Evolutionary conservation across 1,140 invertebrate genomes (phyloP), one percentile per base, ranked within the genome.

Genomic region (Marisa cornuarietis): DNA sequence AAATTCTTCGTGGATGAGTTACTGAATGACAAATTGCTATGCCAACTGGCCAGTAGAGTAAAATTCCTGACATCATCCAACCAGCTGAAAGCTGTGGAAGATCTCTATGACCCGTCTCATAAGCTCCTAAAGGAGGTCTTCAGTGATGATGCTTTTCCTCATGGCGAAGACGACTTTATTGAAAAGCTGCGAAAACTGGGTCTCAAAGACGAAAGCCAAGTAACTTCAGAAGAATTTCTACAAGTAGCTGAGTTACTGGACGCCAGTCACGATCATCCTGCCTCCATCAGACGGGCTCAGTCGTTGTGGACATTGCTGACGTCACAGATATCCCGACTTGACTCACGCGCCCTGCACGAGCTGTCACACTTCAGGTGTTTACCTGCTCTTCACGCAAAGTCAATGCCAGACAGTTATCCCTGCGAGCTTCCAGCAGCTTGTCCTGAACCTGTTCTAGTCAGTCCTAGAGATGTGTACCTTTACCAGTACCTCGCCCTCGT

Each of bases 31-130:
- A 20, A 0, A 18, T 20, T 10, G 3, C 42, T 78, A 2, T 49
- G n/a, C 16, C 18, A 65, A 18, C 51, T 73, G 24, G 69, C 76
- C 18, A 65, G 14, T 10, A 26, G 58, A 51, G 22, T 81, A 20
- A 16, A 20, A n/a, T 81, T 81, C 72, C 54, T 81, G 42, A 68
- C 79, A 51, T 52, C 71, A 42, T n/a, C 26, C 6, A 72, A 42
- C 6, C 31, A 52, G 14, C 31, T 61, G 20, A 24, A 52, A 54
- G 71, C 16, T 22, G 62, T 73, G 24, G 63, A 22, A 58, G 80
- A 81, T 22, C 49, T 83, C 51, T 83, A 79, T 76, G 74, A 81
- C 66, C 79, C 77, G 20, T 61, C 65, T n/a, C 49, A 58, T 1
- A 22, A 63, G 14, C 26, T 76, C 4, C 68, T 83, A 20, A 54